phyloP scores from a whole-genome alignment of 2,797 vertebrate genomes.

The Bovichtus diacanthus region DNA sequence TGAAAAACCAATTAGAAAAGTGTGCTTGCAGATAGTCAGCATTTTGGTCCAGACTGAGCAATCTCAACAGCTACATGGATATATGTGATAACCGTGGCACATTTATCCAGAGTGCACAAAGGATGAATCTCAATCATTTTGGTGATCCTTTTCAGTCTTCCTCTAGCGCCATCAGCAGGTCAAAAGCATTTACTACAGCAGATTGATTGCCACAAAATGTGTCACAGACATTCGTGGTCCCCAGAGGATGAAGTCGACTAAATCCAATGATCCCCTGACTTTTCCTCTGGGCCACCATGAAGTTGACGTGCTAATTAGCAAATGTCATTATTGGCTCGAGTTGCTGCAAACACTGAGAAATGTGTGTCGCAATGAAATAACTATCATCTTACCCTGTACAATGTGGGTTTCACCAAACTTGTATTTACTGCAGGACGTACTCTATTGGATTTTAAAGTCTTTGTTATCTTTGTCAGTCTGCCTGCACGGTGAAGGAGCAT shows the following conservation, averaged over 20 bases:
- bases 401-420: background rate
- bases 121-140: background rate
- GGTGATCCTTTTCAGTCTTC: too few relatives aligned
- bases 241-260: background rate
- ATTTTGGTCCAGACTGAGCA: background rate
- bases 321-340: background rate
- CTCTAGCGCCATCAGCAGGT: background rate
- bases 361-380: background rate
- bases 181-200: background rate
- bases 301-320: background rate
- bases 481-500: conserved; percentile 20
- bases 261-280: background rate
- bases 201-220: background rate
- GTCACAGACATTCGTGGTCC: background rate
- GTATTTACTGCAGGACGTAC: background rate
- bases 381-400: background rate
- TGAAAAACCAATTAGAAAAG: conserved; percentile 22
- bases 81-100: background rate
- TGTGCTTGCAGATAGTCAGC: conserved; percentile 11
- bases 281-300: background rate
- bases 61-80: background rate
- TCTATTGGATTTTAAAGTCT: background rate
- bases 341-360: background rate
- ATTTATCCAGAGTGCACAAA: background rate
- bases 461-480: conserved; percentile 11